Evolutionary conservation across 2,113 vertebrate genomes (phyloP), one percentile per base, ranked within the genome.

Genomic region (Grus americana): DNA sequence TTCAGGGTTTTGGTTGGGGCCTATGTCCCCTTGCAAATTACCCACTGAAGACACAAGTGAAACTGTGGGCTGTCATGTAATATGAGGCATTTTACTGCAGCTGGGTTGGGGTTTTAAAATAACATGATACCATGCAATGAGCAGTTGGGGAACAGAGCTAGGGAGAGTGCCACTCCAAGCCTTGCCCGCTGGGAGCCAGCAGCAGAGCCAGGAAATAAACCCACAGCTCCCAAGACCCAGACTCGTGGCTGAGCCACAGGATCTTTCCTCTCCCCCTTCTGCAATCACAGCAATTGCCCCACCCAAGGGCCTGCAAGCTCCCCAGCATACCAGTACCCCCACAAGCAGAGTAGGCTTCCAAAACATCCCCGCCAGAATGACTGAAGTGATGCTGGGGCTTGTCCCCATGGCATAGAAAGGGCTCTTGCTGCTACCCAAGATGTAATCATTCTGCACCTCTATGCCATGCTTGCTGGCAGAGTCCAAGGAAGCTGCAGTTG

Each of bases 31-130:
- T 88, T 58, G 27, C 81, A 95, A 95, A 95, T 93, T 96, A 93
- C 54, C 52, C 87, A 54, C 6, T 46, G 66, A 96, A 93, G 87
- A 76, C 62, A 86, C 59, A 92, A 82, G 66, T 10, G 1, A 86
- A 85, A 61, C 84, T 94, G 84, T 73, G 90, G 96, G 84, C 16
- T 93, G 58, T 65, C 93, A 58, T 23, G 59, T 68, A 87, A 96
- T 76, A 68, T 3, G 54, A 94, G 66, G 40, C 50, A 76, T 92
- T 94, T 95, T 46, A 92, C 34, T 82, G 71, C 71, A 85, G 78
- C 84, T 6, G 7, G 36, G 58, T 85, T 93, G 70, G 78, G 87
- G 81, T 94, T 97, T 96, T 96, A 70, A 96, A 94, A 96, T 96
- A 95, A 95, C 55, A 81, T 11, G n/a, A 91, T 90, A 82, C 36